Evolutionary conservation across 2,888 invertebrate species (phyloP), one percentile per base, ranked within the genome.

Genomic region (Congeria kusceri): DNA sequence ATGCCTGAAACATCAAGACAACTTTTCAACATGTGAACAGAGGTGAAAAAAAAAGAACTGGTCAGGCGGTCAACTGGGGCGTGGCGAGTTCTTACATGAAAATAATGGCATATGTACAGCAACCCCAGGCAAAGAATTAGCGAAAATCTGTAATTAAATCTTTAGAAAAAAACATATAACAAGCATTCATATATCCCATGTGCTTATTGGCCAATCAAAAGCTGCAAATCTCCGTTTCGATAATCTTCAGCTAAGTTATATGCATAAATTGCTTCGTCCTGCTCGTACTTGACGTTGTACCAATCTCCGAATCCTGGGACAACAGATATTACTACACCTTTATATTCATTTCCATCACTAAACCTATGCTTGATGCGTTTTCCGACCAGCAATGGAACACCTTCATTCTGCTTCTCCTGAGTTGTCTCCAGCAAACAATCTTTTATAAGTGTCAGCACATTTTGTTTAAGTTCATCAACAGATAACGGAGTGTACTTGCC

Each of bases 231-330:
- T 20, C 68, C 49, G 15, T 68, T 57, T 58, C n/a, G n/a, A 28
- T 68, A 68, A 27, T 68, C 68, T 28, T 66, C 47, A 44, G n/a
- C n/a, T 18, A 68, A 39, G 28, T 68, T 59, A n/a, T 74, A 66
- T 49, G 66, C 62, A 74, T 74, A 74, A n/a, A 74, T 39, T 23
- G 66, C 59, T 25, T 46, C 47, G 49, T 74, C 74, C 27, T 61
- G 44, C 29, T 74, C 74, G 53, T 74, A 74, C 27, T 61, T 74
- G 23, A 67, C 57, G 32, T 74, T 74, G 62, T 66, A 74, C 74
- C 67, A 74, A 20, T 57, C 28, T 20, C 18, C 46, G 39, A 66
- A 74, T 13, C 74, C 62, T n/a, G 74, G 74, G 13, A 74, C 74
- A 29, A 39, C 39, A 20, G 39, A 63, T 28, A 44, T 39, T 3